Base-by-base conservation (phyloP, 2,113 vertebrate genomes). In the Ardeotis arabs region DNA sequence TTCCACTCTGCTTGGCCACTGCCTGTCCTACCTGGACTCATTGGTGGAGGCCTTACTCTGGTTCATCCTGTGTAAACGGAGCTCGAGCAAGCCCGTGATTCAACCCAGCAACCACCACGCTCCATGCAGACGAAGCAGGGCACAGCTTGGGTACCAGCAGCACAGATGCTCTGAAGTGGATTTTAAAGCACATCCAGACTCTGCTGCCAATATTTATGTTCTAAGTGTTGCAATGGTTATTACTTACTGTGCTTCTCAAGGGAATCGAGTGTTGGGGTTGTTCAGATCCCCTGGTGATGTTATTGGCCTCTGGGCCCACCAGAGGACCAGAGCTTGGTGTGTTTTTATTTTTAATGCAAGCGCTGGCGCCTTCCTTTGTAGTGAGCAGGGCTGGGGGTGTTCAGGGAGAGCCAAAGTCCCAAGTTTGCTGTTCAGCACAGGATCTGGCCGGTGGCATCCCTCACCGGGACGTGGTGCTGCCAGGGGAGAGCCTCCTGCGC, bases 401-500 rank as follows among this genome's bases (percentile, higher is more conserved):
- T 15, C 10, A 0, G 50, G 41, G 41, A 76, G 16, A 58, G 50
- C 14, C 3, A 3, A 44, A 45, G 58, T 47, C 63, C 50, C 14
- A 24, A 1, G 62, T 47, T 53, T 77, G 33, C 63, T 19, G 23
- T 44, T 84, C 21, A 33, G 63, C 33, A 6, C 31, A 18, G 59
- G 72, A 60, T 73, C 59, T 3, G 14, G 23, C 19, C 0, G 0
- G 9, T 45, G 76, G 58, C 45, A 49, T 49, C 63, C 0, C 0
- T 63, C 70, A 45, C 33, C 0, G 0, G 39, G 70, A 52, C 22
- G 0, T 0, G 1, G 22, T 7, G 3, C 41, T 72, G 58, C 25
- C 33, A 14, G 49, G 56, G 14, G 35, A 58, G 41, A 79, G 23
- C 16, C 21, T 64, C 31, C 45, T 14, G 17, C 4, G 2, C 44